phyloP scores from a whole-genome alignment of 1,140 invertebrate species.

The Atopsyche davidsoni region DNA sequence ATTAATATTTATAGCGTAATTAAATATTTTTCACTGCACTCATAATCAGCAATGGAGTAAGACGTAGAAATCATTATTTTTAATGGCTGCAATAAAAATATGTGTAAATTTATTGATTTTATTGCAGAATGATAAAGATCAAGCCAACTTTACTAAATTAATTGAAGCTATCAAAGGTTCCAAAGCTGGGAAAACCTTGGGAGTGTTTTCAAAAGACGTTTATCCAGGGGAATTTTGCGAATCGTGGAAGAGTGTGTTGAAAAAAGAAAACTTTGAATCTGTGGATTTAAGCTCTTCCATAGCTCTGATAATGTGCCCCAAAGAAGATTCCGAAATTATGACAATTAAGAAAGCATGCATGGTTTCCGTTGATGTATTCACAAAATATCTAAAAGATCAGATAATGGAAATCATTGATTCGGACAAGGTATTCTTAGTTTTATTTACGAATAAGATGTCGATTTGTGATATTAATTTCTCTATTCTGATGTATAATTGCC shows the following conservation, averaged over 20 bases:
- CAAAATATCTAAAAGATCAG: conserved; percentile 94
- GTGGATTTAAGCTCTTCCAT: conserved; percentile 82
- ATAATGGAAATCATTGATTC: conserved; percentile 99
- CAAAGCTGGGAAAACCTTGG: conserved; percentile 83
- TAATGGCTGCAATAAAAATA: not conserved
- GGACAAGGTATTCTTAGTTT: conserved; percentile 89
- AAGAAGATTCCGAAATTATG: conserved; percentile 89
- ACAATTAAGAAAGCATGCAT: conserved; percentile 92
- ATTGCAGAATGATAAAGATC: conserved; percentile 89
- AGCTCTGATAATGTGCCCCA: conserved; percentile 86
- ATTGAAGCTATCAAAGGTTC: conserved; percentile 81
- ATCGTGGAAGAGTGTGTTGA: conserved; percentile 75
- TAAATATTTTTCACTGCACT: not conserved
- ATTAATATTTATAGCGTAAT: conserved; percentile 8
- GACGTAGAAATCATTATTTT: not conserved
- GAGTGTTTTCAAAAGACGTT: conserved; percentile 93
- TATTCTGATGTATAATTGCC: too few relatives aligned
- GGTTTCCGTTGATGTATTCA: conserved; percentile 92
- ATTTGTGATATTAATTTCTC: not conserved
- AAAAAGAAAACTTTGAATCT: conserved; percentile 73
- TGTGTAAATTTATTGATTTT: too few relatives aligned
- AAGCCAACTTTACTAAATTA: conserved; percentile 87
- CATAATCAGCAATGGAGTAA: conserved; percentile 3
- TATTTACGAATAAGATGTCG: not conserved
- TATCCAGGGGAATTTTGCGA: conserved; percentile 91